Evolutionary conservation across 1,140 invertebrate species (phyloP), one percentile per base, ranked within the genome.

Genomic region (Hylaeus anthracinus): DNA sequence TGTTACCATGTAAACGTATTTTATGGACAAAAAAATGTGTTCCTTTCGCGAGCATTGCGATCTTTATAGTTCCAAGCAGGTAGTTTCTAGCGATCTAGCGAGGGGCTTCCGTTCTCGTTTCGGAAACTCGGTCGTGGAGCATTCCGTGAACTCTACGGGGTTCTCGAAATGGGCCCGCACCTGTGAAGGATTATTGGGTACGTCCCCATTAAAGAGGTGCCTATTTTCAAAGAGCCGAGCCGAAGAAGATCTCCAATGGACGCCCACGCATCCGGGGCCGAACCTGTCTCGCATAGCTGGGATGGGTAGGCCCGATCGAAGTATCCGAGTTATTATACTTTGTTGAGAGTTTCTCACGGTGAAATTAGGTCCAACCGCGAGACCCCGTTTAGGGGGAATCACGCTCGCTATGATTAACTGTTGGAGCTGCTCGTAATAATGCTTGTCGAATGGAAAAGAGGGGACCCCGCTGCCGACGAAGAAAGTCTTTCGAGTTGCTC

Each of bases 331-430:
- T 61, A 10, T 51, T 69, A 72, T 64, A 70, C 63, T 77, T 75
- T 37, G 58, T 79, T 63, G 61, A 41, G 63, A 67, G 58, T 84
- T 86, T 87, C 86, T 87, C 82, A 86, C 81, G 86, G 51, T 84
- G n/a, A 60, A 82, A 86, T 86, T 75, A 26, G 37, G 15, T 37
- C 37, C 12, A 14, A 61, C 10, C 67, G 37, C 26, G 51, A 48
- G 56, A 67, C 48, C 63, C 56, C 45, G 45, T 73, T 78, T 43
- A 64, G n/a, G 48, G n/a, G 60, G 10, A 53, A 55, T 53, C 66
- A 5, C 64, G 53, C 3, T 39, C n/a, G 43, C 56, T 4, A 43
- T 75, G 81, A 79, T 83, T 83, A 79, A 74, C 55, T 53, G 53
- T 73, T 39, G 6, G 14, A 45, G 45, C 43, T 58, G 60, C 55